Base-by-base conservation (phyloP, 2,888 invertebrate genomes). In the Electrophaes corylata region DNA sequence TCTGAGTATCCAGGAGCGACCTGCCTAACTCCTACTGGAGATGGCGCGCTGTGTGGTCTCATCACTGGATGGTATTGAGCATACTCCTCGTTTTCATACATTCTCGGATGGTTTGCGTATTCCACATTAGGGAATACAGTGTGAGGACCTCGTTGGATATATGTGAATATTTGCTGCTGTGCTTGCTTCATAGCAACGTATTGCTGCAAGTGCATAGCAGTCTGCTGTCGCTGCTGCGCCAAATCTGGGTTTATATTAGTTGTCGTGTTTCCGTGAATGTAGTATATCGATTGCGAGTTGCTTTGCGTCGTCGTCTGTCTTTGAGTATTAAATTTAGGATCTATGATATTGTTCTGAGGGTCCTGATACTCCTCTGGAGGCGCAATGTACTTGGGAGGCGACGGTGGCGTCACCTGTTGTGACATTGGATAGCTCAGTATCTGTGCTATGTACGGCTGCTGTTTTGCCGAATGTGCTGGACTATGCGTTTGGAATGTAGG, bases 101-200 rank as follows among this genome's bases (percentile, higher is more conserved):
- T 74, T 53, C 88, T 79, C 43, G 73, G 70, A 2, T 79, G 81
- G 56, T 73, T 77, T 53, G 74, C 71, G 55, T 82, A 88, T 33
- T 88, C 88, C 6, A 85, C 78, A 55, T 83, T 86, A 0, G 91
- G 90, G 49, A 85, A 90, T n/a, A 89, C 87, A 0, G 89, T 88
- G 49, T 89, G 88, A 0, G 91, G 88, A 35, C 86, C 83, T 64
- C 91, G 75, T 65, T 91, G 91, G 35, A 90, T 72, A 68, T 90
- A 92, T 0, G 83, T 78, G 55, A 85, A 89, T 90, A 92, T 89
- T 60, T 91, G 91, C 59, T 92, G 92, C 65, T 92, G 92, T 0
- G 92, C 92, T 74, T 92, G 92, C 60, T 92, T 92, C 92, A 92
- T 92, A 0, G 92, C 92, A 0, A 92, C 92, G 64, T 92, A 92